Base-by-base conservation (phyloP, 2,888 invertebrate genomes). In the Chaetogeoica ovagalla region DNA sequence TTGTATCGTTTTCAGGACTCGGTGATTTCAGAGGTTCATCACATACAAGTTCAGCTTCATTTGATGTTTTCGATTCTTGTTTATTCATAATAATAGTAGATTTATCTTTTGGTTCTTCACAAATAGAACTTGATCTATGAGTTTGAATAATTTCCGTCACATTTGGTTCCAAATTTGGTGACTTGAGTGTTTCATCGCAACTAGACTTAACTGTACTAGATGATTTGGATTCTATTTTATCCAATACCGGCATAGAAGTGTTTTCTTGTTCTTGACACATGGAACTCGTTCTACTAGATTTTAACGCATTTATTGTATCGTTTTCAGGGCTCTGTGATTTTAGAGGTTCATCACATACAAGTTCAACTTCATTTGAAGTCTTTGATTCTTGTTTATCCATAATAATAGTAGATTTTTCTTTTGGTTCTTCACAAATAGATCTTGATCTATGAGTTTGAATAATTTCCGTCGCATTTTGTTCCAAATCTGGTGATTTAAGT, bases 171-270 rank as follows among this genome's bases (percentile, higher is more conserved):
- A 4, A 4, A 6, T 43, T 7, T 43, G 43, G 30, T 30, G 6
- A 9, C 43, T 43, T 43, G 8, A 43, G 7, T 43, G 9, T 9
- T 43, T 43, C 43, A 9, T 43, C 43, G 9, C 43, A 43, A 9
- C 7, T 43, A 9, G 57, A 57, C 6, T 15, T 15, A 8, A 3
- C 21, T 21, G 1, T 73, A 21, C 63, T 63, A 0, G 62, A n/a
- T 13, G 8, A 0, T 17, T 57, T 65, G 0, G 55, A 60, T 11
- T 72, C 43, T 7, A 11, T 6, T 39, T 21, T 9, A 7, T 43
- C 39, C 5, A 6, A 21, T 8, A 0, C 0, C 8, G 6, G 9
- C 1, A 1, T n/a, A 0, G 11, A 1, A 17, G 0, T 30, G 15
- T 0, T 62, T 30, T 30, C 52, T 5, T 30, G 37, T 7, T 21